phyloP scores from a whole-genome alignment of 1,140 invertebrate genomes.

The Aphaenogaster rudis region DNA sequence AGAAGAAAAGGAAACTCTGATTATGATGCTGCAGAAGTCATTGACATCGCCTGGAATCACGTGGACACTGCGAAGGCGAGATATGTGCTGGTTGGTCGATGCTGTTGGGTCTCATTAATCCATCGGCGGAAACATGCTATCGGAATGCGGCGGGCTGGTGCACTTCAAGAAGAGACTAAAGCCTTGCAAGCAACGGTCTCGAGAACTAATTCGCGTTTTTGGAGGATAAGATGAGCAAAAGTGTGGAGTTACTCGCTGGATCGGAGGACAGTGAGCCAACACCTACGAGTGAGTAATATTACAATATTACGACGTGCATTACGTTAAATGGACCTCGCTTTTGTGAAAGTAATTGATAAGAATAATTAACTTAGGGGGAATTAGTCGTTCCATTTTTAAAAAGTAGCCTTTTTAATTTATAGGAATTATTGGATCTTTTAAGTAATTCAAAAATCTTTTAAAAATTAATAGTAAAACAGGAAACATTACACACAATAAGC shows the following conservation, averaged over 20 bases:
- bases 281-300: conserved; percentile 73
- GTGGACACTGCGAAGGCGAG: conserved; percentile 30
- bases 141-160: conserved; percentile 73
- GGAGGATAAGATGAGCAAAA: conserved; percentile 83
- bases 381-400: neutral
- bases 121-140: conserved; percentile 76
- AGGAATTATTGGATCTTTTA: neutral
- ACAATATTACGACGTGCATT: neutral
- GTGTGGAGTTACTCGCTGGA: conserved; percentile 83
- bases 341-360: neutral
- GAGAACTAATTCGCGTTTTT: conserved; percentile 64
- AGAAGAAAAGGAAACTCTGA: conserved; percentile 16
- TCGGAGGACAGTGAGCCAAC: conserved; percentile 81
- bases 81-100: conserved; percentile 65
- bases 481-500: neutral
- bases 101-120: conserved; percentile 67
- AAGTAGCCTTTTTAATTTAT: neutral
- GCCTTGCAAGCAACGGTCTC: conserved; percentile 64
- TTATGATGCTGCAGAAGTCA: conserved; percentile 49
- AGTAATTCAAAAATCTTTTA: neutral
- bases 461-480: neutral
- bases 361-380: neutral
- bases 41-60: neutral
- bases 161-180: conserved; percentile 82
- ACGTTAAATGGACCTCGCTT: neutral